Evolutionary conservation across 2,797 vertebrate genomes (phyloP).

Genomic region (Danio tinwini): DNA sequence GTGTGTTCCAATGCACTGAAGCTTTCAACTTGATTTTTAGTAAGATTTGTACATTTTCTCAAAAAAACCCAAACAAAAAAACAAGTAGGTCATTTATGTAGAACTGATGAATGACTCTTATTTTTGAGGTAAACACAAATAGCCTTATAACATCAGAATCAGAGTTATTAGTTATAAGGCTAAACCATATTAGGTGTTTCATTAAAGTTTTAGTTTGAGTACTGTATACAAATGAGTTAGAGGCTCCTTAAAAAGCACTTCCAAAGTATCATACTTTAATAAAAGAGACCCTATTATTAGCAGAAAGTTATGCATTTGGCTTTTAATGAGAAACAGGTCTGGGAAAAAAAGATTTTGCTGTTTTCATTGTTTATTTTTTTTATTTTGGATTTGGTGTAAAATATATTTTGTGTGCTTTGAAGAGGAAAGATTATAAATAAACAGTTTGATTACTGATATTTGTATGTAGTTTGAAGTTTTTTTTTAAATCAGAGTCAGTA

Average conservation of each 20-base stretch:
- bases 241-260: not conserved
- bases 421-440: too few species aligned
- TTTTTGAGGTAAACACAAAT: not conserved
- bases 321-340: not conserved
- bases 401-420: not conserved
- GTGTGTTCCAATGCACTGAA: constrained; percentile 19
- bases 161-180: not conserved
- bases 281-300: not conserved
- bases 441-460: too few species aligned
- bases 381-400: not conserved
- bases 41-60: not conserved
- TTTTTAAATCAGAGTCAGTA: too few species aligned
- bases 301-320: not conserved
- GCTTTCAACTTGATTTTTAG: not conserved
- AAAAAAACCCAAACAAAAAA: not conserved
- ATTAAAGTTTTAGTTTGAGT: not conserved
- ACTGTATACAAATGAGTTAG: not conserved
- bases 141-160: not conserved
- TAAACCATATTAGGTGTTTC: not conserved
- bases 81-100: not conserved
- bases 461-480: too few species aligned
- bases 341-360: not conserved
- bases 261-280: not conserved
- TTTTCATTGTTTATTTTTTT: constrained; percentile 32
- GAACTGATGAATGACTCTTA: not conserved